Conservation (phyloP, 1,140 invertebrate genomes). For the Eurosta solidaginis region DNA sequence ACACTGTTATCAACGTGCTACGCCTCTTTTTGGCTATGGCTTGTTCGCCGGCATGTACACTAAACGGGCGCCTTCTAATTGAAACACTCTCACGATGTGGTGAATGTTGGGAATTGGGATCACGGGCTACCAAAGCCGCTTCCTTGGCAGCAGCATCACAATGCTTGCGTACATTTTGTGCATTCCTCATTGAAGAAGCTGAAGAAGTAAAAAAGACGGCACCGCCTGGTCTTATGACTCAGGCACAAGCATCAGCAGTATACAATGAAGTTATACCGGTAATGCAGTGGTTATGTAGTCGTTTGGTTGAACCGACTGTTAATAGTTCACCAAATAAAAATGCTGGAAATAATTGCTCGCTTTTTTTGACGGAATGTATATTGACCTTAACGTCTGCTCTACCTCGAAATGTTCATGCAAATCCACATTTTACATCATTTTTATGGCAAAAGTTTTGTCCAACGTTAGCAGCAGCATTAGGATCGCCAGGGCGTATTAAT, state of each 20-base stretch:
- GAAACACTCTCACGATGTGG: conserved; percentile 73
- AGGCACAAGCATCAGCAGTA: conserved; percentile 74
- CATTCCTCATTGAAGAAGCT: conserved; percentile 66
- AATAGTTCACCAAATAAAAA: conserved; percentile 63
- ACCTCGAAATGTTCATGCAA: conserved; percentile 78
- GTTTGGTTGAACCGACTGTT: conserved; percentile 72
- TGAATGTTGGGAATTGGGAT: conserved; percentile 74
- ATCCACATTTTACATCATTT: conserved; percentile 82
- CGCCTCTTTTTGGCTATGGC: conserved; percentile 79
- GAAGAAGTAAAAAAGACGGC: conserved; percentile 58
- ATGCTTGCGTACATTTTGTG: conserved; percentile 78
- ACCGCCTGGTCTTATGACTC: conserved; percentile 56
- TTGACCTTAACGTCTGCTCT: conserved; percentile 82
- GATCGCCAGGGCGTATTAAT: conserved; percentile 68
- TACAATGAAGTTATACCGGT: conserved; percentile 89
- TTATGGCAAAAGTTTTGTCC: conserved; percentile 92
- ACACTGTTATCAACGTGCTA: conserved; percentile 64
- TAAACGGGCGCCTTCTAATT: conserved; percentile 79
- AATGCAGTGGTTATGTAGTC: conserved; percentile 85
- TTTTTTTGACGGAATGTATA: conserved; percentile 85
- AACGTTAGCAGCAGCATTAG: conserved; percentile 82
- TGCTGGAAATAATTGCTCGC: conserved; percentile 67
- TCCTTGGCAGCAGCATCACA: conserved; percentile 83
- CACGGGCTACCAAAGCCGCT: conserved; percentile 78
- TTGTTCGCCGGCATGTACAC: conserved; percentile 77